A percentile compares a stretch with the other conserved stretches of the same genome.
phyloP scores from a whole-genome alignment of 1,140 invertebrate genomes.

The Pectinophora gossypiella region DNA sequence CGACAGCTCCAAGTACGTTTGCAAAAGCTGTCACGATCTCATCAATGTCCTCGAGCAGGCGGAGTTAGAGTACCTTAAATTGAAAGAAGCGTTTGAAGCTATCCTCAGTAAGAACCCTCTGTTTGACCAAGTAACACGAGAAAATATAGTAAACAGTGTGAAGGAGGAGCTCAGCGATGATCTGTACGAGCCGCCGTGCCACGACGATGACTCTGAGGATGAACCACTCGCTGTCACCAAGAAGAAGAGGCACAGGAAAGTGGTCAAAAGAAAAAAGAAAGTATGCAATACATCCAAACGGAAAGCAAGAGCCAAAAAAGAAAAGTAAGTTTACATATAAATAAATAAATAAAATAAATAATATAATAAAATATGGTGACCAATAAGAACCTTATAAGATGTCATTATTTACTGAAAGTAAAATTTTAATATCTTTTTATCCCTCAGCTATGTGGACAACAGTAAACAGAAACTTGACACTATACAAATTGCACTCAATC shows the following conservation, averaged over 20 bases:
- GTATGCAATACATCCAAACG: conserved; percentile 7
- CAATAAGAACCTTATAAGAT: no score
- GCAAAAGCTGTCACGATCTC: conserved; percentile 52
- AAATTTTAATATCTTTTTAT: no score
- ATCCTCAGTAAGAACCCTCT: conserved; percentile 60
- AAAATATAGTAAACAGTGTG: conserved; percentile 27
- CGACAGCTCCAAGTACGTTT: conserved; percentile 39
- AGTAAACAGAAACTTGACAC: no score
- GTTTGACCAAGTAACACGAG: conserved; percentile 28
- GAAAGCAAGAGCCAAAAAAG: conserved; percentile 12
- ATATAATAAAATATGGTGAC: no score
- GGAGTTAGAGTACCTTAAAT: conserved; percentile 53
- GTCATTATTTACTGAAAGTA: no score
- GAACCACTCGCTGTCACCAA: conserved; percentile 60
- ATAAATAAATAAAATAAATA: no score
- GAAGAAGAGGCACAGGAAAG: conserved; percentile 42
- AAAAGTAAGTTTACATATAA: no score
- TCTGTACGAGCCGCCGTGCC: neutral
- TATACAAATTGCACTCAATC: no score
- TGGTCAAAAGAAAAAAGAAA: conserved; percentile 50
- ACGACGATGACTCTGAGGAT: conserved; percentile 57
- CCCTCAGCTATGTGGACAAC: no score
- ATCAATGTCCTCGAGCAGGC: conserved; percentile 55
- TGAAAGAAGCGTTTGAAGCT: conserved; percentile 55
- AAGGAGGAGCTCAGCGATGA: conserved; percentile 35